Conservation (phyloP, 1,140 invertebrate genomes). For the Subanguina moxae region DNA sequence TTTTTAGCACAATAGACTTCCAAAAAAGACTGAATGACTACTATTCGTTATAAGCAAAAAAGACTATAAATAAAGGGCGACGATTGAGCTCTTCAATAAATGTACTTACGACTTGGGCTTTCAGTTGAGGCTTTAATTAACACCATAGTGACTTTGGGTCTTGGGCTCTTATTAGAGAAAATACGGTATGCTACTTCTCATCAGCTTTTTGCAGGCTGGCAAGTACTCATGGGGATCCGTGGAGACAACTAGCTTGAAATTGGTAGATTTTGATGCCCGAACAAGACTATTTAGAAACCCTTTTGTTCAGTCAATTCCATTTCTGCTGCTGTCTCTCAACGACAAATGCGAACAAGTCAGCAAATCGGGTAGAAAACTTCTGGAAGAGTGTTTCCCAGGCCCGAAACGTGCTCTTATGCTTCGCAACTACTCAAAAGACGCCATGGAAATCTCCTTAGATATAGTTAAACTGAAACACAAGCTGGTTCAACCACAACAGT, state of each 20-base stretch:
- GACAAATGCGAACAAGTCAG: constrained; percentile 17
- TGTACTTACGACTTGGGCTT: no score
- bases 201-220: no score
- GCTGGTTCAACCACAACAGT: constrained; percentile 31
- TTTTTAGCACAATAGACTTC: no score
- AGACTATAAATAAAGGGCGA: no score
- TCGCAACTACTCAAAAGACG: constrained; percentile 19
- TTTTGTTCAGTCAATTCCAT: constrained; percentile 21
- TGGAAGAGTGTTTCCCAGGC: constrained; percentile 8
- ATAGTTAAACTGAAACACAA: constrained; percentile 23
- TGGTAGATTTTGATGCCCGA: neutral
- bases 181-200: no score
- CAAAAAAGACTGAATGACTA: no score
- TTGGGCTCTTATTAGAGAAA: no score
- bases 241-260: neutral
- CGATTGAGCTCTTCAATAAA: no score
- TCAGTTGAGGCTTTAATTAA: no score
- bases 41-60: no score
- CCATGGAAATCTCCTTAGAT: constrained; percentile 5
- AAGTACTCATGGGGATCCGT: neutral
- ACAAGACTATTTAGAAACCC: no score
- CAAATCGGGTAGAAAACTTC: constrained; percentile 13
- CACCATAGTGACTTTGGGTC: no score
- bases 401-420: constrained; percentile 20
- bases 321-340: constrained; percentile 19